These are phyloP conservation scores for Sicus ferrugineus DNA, from an alignment of 2,888 invertebrate species.

Conservation along the genomic window DNA sequence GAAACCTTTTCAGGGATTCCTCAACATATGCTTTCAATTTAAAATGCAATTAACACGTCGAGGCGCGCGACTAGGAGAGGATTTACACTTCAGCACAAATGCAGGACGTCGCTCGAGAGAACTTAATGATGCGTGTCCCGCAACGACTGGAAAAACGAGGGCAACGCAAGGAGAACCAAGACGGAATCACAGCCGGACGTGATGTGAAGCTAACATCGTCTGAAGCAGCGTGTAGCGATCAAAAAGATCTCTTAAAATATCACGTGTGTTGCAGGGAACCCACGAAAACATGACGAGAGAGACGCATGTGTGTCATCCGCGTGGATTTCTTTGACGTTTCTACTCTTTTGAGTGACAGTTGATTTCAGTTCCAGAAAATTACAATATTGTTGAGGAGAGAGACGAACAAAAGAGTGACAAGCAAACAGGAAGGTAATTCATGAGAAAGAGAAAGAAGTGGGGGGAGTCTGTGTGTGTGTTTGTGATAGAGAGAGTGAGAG, in stretches of 20 bases:
- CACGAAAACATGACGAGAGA: too few relatives aligned
- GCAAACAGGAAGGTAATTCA: too few relatives aligned
- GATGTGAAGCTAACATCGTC: too few relatives aligned
- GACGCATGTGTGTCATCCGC: too few relatives aligned
- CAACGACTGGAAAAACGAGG: too few relatives aligned
- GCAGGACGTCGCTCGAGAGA: not conserved
- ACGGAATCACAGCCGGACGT: too few relatives aligned
- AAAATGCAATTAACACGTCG: slow-evolving; percentile 19
- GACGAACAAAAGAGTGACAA: too few relatives aligned
- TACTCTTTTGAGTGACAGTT: not conserved
- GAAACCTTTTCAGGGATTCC: not conserved
- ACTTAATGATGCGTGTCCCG: not conserved
- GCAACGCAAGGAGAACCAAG: too few relatives aligned
- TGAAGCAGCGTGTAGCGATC: too few relatives aligned
- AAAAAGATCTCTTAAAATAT: too few relatives aligned
- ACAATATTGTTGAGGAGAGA: too few relatives aligned
- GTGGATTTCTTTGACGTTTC: not conserved
- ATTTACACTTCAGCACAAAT: slow-evolving; percentile 9
- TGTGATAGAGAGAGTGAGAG: not conserved
- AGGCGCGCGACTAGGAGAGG: slow-evolving; percentile 19
- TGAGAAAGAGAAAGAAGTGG: not conserved
- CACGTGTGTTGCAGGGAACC: too few relatives aligned
- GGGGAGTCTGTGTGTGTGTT: not conserved
- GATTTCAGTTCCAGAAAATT: not conserved
- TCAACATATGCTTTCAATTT: slow-evolving; percentile 26